These are phyloP conservation scores for Ptychochromis oligacanthus DNA, from an alignment of 2,113 vertebrate genomes.

Conservation along the genomic window DNA sequence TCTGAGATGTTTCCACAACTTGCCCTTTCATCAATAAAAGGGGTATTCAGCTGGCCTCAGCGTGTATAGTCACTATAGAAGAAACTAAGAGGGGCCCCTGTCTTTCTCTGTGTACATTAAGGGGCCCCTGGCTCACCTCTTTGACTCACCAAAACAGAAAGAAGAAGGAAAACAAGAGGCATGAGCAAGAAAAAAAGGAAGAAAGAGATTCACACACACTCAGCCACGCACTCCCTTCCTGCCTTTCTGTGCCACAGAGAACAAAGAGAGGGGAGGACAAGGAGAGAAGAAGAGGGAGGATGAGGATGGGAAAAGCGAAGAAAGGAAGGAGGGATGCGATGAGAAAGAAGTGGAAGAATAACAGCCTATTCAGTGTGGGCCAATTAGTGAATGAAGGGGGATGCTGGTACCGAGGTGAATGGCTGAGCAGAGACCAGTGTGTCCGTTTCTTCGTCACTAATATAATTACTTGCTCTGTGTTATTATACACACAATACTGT, in stretches of 20 bases:
- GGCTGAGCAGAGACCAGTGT: slow-evolving; percentile 30
- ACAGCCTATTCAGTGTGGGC: slow-evolving; percentile 68
- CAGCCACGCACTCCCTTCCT: slow-evolving; percentile 59
- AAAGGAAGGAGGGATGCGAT: slow-evolving; percentile 40
- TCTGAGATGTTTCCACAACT: slow-evolving; percentile 48
- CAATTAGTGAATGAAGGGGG: slow-evolving; percentile 65
- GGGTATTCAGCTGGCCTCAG: slow-evolving; percentile 48
- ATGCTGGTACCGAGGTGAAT: slow-evolving; percentile 62
- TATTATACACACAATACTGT: background rate
- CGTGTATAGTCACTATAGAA: slow-evolving; percentile 33
- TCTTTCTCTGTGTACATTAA: slow-evolving; percentile 55
- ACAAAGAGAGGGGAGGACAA: slow-evolving; percentile 46
- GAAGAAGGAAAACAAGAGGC: slow-evolving; percentile 44
- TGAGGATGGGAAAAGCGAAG: slow-evolving; percentile 15
- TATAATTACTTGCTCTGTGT: background rate
- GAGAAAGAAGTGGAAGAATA: slow-evolving; percentile 51
- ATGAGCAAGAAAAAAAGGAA: slow-evolving; percentile 39
- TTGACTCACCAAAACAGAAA: slow-evolving; percentile 49
- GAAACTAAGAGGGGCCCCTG: slow-evolving; percentile 48
- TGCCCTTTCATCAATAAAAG: slow-evolving; percentile 26
- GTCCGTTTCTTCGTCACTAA: slow-evolving; percentile 11
- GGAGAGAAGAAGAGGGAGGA: slow-evolving; percentile 22
- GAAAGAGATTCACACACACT: slow-evolving; percentile 43
- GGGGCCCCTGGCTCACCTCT: slow-evolving; percentile 44
- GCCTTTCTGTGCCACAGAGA: slow-evolving; percentile 32